Evolutionary conservation across 23 tunicate genomes (phyloP), one percentile per base, ranked within the genome.

Genomic region (Botrylloides violaceus): DNA sequence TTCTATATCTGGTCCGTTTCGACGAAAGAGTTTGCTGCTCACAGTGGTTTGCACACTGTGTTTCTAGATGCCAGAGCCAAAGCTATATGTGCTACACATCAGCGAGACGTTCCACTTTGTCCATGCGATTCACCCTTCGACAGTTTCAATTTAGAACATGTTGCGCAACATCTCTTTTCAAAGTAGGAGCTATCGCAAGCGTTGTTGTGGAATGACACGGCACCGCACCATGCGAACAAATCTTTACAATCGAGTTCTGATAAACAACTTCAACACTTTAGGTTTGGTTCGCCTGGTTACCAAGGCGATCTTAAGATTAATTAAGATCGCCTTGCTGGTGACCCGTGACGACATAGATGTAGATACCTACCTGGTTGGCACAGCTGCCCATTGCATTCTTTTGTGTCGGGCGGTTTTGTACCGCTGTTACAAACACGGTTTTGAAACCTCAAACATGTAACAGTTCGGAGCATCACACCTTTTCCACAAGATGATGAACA

Each of bases 401-500:
- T 9, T 43, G 15, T 43, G 9, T 7, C 53, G 36, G 33, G 76
- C 60, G 9, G 87, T 81, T 59, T 87, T 81, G 71, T 86, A 81
- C 3, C 82, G 35, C 29, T 83, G 33, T 31, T 50, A 68, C 36
- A 27, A 62, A 5, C 48, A 55, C 2, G 96, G 83, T 34, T 71
- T 71, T 33, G 58, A 58, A 2, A 26, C 38, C 33, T 47, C 48
- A 81, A 32, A 56, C 96, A 87, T 26, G 61, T 77, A 29, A 87
- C 88, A 30, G 50, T 79, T 56, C 96, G 48, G 34, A 57, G 43
- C 62, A 80, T 85, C 32, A 27, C 6, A 0, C 96, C 96, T 9
- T 83, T 81, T 1, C 96, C 96, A 36, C 96, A 87, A 29, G 77
- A 76, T 23, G 59, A 79, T 3, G 89, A 76, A 49, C 96, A 87